phyloP scores from a whole-genome alignment of 2,113 vertebrate genomes.

The Phyllopteryx taeniolatus region DNA sequence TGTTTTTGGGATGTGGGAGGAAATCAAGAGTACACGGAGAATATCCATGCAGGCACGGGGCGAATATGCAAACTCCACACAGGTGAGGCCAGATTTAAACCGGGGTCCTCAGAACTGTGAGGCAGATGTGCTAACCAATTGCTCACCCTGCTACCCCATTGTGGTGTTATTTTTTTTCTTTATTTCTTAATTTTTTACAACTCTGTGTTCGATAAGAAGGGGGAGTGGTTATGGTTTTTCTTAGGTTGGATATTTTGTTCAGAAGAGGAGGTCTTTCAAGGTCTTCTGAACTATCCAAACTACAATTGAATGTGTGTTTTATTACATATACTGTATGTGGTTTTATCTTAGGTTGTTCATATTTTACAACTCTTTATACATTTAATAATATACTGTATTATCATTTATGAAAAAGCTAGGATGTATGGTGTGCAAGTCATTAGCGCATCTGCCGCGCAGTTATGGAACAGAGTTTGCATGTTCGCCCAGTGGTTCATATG shows the following conservation, averaged over 20 bases:
- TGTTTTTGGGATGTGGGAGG: no score
- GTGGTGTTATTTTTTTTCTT: not conserved
- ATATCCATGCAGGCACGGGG: no score
- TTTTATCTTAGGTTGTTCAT: not conserved
- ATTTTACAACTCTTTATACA: not conserved
- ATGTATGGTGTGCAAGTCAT: not conserved
- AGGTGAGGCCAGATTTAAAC: no score
- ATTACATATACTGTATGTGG: not conserved
- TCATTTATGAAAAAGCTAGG: not conserved
- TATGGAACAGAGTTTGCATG: no score
- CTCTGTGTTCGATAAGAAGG: not conserved
- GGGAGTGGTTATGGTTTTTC: not conserved
- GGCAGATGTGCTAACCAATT: no score
- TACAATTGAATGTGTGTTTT: conserved; percentile 5
- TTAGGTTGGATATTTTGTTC: not conserved
- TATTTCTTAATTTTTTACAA: not conserved
- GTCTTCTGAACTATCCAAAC: not conserved
- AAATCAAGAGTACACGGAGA: no score
- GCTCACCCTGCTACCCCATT: not conserved
- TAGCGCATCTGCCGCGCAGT: not conserved
- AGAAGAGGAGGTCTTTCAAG: not conserved
- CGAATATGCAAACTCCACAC: no score
- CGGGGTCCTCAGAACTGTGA: no score
- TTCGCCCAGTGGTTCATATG: no score
- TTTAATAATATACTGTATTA: not conserved